Conservation (phyloP, 64 coral and sea anemone genomes). For the Astreopora myriophthalma region DNA sequence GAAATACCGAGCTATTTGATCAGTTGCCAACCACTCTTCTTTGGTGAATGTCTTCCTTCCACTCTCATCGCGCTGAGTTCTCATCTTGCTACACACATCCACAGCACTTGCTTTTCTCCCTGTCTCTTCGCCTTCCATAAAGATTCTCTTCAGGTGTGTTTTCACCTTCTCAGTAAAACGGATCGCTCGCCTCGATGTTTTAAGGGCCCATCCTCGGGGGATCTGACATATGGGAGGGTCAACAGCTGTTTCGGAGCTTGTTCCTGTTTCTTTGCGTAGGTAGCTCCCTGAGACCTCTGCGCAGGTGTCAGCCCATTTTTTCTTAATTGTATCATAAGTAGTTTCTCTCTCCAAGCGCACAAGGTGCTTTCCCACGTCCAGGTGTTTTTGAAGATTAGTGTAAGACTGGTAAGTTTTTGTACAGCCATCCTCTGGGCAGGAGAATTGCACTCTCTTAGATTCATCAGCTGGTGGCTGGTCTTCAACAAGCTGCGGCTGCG, state of each 20-base stretch:
- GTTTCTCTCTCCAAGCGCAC: not conserved
- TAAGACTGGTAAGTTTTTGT: constrained; percentile 12
- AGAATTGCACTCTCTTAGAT: not conserved
- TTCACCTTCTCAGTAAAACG: constrained; percentile 44
- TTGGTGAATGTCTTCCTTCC: not conserved
- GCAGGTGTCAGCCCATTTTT: not conserved
- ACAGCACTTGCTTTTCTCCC: constrained; percentile 13
- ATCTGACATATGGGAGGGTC: not conserved
- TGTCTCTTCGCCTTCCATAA: constrained; percentile 44
- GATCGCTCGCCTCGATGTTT: not conserved
- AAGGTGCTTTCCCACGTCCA: constrained; percentile 12
- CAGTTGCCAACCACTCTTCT: not conserved
- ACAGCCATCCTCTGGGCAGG: constrained; percentile 23
- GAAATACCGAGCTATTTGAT: not conserved
- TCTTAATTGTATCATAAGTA: not conserved
- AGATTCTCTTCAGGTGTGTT: not conserved
- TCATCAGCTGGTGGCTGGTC: not conserved
- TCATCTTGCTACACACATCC: not conserved
- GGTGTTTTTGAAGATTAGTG: not conserved
- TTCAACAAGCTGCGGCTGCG: not conserved
- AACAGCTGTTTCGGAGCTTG: not conserved
- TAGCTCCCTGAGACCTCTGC: not conserved
- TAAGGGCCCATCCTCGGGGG: constrained; percentile 4
- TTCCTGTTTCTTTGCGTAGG: not conserved
- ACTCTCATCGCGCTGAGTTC: not conserved